Evolutionary conservation across 2,888 invertebrate genomes (phyloP), one percentile per base, ranked within the genome.

Genomic region (Oligia fasciuncula): DNA sequence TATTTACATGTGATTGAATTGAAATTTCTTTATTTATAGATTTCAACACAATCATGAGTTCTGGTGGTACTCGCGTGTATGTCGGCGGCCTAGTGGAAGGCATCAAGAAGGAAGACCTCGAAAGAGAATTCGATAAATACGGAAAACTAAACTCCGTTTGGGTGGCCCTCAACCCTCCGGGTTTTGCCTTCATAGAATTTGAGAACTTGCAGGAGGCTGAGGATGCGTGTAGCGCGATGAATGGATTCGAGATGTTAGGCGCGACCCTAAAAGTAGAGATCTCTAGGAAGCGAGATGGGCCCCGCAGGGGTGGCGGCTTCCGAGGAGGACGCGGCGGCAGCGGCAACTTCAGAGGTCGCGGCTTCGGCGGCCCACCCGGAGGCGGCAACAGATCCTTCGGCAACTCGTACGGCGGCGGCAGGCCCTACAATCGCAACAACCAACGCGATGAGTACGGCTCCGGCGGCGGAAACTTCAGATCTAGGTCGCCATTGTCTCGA

Each of bases 171-270:
- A 99, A 99, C 96, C 99, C 99, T 89, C 99, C 99, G 89, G 99
- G 99, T 92, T 99, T 99, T 96, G 99, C 99, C 87, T 99, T 99
- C 97, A 98, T 99, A 94, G 99, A 99, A 97, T 99, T 99, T 96
- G 98, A 98, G 94, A 98, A 98, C 96, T 97, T 98, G 94, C 98
- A 98, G 93, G 99, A 99, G 96, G 99, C 99, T 63, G 98, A 99
- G 94, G 98, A 98, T 92, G 99, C 99, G 85, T 98, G 99, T 96
- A 98, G 98, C 95, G 98, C 98, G 92, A 97, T 99, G 97, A 99
- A 99, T 92, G 99, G 99, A 86, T 98, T 98, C 87, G 98, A 98
- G 95, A 97, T 99, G 93, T 97, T 98, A 97, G 99, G 99, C 90
- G 98, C 98, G 90, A 98, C 98, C 92, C 97, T 99, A 88, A 97